phyloP scores from a whole-genome alignment of 2,113 vertebrate genomes.

The Thamnophis sirtalis region DNA sequence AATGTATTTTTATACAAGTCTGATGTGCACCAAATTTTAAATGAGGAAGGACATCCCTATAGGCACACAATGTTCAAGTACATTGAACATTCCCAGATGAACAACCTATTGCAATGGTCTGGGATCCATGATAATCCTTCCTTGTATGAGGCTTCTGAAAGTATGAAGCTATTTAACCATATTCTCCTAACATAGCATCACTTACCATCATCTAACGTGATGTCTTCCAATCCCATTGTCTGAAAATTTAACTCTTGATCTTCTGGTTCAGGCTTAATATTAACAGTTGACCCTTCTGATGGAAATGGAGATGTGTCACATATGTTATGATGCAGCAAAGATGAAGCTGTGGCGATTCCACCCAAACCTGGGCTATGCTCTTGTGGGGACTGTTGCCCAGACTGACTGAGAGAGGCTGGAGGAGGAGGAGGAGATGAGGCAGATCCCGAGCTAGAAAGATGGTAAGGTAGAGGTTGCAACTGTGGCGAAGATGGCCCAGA shows the following conservation, averaged over 20 bases:
- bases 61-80: background rate
- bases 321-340: slow-evolving; percentile 70
- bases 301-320: slow-evolving; percentile 83
- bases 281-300: slow-evolving; percentile 75
- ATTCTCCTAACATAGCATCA: background rate
- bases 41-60: background rate
- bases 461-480: slow-evolving; percentile 87
- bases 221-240: slow-evolving; percentile 93
- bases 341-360: slow-evolving; percentile 68
- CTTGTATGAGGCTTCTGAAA: background rate
- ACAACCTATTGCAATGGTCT: background rate
- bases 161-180: background rate
- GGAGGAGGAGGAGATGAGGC: slow-evolving; percentile 66
- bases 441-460: slow-evolving; percentile 81
- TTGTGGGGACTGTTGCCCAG: slow-evolving; percentile 86
- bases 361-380: slow-evolving; percentile 79
- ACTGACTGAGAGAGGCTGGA: slow-evolving; percentile 70
- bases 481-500: slow-evolving; percentile 92
- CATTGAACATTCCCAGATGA: background rate
- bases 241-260: slow-evolving; percentile 89
- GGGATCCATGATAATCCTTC: background rate
- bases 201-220: slow-evolving; percentile 98
- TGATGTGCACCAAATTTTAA: background rate
- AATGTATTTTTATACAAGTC: background rate
- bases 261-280: slow-evolving; percentile 92